Evolutionary conservation across 2,888 invertebrate species (phyloP).

Genomic region (Eilema caniola): DNA sequence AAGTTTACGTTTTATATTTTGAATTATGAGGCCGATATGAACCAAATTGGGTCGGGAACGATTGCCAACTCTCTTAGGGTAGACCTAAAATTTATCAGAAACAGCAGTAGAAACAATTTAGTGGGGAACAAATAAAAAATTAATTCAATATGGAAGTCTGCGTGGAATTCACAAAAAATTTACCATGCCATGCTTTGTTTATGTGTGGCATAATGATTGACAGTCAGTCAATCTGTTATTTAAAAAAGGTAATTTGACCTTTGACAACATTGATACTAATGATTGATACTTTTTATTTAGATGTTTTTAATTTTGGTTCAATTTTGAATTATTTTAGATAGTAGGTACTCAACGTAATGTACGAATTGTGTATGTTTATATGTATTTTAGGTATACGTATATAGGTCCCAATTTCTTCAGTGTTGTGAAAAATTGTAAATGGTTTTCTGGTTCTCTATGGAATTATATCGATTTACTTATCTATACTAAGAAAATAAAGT

Average conservation of each 20-base stretch:
- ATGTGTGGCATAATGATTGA: background rate
- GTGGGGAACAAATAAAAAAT: background rate
- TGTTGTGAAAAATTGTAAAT: too few relatives aligned
- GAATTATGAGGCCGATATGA: constrained; percentile 1
- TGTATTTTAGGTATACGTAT: too few relatives aligned
- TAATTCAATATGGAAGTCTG: background rate
- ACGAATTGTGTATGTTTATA: too few relatives aligned
- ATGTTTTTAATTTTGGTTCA: too few relatives aligned
- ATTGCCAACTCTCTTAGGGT: background rate
- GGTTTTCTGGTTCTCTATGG: too few relatives aligned
- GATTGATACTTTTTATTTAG: too few relatives aligned
- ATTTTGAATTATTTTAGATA: too few relatives aligned
- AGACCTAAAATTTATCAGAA: background rate
- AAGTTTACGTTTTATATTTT: background rate
- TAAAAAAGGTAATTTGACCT: too few relatives aligned
- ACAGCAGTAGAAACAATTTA: background rate
- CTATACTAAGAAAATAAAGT: background rate
- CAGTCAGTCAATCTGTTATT: background rate
- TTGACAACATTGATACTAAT: too few relatives aligned
- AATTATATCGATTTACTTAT: too few relatives aligned
- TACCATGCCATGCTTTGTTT: background rate
- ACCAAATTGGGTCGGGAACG: constrained; percentile 7
- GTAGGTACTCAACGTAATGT: too few relatives aligned
- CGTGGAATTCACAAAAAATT: background rate
- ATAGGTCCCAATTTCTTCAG: too few relatives aligned